These are phyloP conservation scores for Girardinichthys multiradiatus DNA, from an alignment of 2,113 vertebrate species.

Conservation along the genomic window DNA sequence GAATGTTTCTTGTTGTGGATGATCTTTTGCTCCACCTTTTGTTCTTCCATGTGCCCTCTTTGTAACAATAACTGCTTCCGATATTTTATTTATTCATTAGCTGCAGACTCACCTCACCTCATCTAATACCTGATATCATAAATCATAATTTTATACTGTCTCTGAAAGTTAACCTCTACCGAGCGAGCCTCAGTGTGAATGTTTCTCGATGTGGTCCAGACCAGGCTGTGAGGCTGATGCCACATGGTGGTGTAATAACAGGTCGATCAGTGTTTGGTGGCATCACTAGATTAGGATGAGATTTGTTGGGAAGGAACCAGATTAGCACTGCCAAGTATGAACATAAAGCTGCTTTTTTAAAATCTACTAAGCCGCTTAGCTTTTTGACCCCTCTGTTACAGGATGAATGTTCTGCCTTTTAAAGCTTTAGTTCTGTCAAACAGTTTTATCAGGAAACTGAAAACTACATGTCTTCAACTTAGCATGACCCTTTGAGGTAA, in stretches of 20 bases:
- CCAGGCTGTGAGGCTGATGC: background rate
- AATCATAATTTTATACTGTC: constrained; percentile 39
- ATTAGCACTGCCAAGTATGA: constrained; percentile 21
- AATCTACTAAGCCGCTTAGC: constrained; percentile 37
- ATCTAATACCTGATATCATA: constrained; percentile 29
- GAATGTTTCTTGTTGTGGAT: background rate
- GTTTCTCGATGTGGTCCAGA: background rate
- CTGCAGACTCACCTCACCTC: constrained; percentile 25
- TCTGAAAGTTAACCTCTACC: constrained; percentile 42
- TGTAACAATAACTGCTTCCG: constrained; percentile 54
- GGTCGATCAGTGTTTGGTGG: background rate
- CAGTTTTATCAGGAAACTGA: background rate
- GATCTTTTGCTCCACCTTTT: background rate
- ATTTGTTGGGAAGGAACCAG: constrained; percentile 5
- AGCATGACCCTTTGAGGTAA: background rate
- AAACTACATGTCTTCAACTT: background rate
- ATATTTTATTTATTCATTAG: constrained; percentile 57
- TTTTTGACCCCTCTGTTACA: constrained; percentile 12
- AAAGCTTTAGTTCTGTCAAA: background rate
- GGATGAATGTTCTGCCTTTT: constrained; percentile 16
- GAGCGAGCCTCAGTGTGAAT: background rate
- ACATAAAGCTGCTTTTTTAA: constrained; percentile 33
- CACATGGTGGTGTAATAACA: constrained; percentile 3
- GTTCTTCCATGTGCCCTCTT: constrained; percentile 5
- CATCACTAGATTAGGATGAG: background rate